These are phyloP conservation scores for Synergus laeviventris DNA, from an alignment of 2,888 invertebrate species.

Conservation along the genomic window DNA sequence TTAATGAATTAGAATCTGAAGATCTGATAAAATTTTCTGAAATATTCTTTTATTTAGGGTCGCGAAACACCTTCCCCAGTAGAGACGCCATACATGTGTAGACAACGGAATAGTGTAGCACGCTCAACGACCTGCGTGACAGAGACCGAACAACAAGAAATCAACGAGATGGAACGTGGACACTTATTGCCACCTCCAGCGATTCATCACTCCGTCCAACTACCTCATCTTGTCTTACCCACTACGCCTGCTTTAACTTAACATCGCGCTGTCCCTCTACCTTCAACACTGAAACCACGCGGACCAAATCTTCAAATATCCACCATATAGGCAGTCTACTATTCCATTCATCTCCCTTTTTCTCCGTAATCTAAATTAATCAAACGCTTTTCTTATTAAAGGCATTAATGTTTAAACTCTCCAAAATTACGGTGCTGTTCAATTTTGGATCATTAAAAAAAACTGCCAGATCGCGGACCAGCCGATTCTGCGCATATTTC, in stretches of 20 bases:
- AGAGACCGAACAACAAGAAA: constrained; percentile 70
- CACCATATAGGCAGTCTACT: not conserved
- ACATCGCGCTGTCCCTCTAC: constrained; percentile 13
- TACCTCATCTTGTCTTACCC: constrained; percentile 48
- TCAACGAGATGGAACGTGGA: constrained; percentile 75
- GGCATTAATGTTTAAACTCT: not conserved
- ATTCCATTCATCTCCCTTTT: not conserved
- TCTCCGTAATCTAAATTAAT: not conserved
- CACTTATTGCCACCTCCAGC: constrained; percentile 69
- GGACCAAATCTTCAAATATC: constrained; percentile 31
- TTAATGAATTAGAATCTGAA: too few relatives aligned
- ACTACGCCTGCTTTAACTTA: constrained; percentile 21
- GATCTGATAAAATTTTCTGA: not conserved
- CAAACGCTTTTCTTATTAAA: not conserved
- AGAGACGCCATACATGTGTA: constrained; percentile 88
- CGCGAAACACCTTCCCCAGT: constrained; percentile 85
- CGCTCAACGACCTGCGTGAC: constrained; percentile 72
- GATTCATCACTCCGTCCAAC: constrained; percentile 69
- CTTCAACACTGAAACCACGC: constrained; percentile 24
- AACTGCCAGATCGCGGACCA: not conserved
- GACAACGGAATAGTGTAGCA: constrained; percentile 85
- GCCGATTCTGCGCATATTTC: not conserved
- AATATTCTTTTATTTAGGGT: constrained; percentile 73
- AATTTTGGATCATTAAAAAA: not conserved
- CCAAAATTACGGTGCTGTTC: not conserved